Conservation (phyloP, 2,113 vertebrate genomes). For the Onychostruthus taczanowskii region DNA sequence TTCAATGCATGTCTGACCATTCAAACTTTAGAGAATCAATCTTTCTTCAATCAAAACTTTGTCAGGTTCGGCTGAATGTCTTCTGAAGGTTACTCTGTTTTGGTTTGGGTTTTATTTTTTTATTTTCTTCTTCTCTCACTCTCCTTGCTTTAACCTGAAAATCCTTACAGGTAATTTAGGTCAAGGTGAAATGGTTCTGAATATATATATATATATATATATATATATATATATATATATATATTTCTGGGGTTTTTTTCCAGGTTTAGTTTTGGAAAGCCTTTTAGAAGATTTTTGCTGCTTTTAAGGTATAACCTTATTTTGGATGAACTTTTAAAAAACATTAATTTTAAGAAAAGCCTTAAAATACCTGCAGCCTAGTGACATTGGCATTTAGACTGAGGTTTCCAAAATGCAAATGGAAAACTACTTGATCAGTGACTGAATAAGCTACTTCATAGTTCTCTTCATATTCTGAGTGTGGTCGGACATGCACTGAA, state of each 20-base stretch:
- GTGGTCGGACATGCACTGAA: not conserved
- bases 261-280: not conserved
- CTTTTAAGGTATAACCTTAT: not conserved
- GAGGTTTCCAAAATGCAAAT: slow-evolving; percentile 8
- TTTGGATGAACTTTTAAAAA: slow-evolving; percentile 6
- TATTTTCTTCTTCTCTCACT: not conserved
- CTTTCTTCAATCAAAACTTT: slow-evolving; percentile 79
- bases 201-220: not conserved
- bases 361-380: not conserved
- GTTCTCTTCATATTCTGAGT: not conserved
- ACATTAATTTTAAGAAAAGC: not conserved
- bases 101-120: too few species aligned
- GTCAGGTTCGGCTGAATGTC: slow-evolving; percentile 71
- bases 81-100: slow-evolving; percentile 63
- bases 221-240: too few species aligned
- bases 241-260: not conserved
- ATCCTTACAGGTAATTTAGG: slow-evolving; percentile 9
- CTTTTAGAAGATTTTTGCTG: not conserved
- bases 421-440: not conserved
- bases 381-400: not conserved
- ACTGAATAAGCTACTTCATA: not conserved
- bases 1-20: slow-evolving; percentile 77
- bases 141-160: not conserved
- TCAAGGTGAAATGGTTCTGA: not conserved
- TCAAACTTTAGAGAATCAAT: slow-evolving; percentile 79